Evolutionary conservation across 2,888 invertebrate genomes (phyloP), one percentile per base, ranked within the genome.

Genomic region (Tricholauxania praeusta): DNA sequence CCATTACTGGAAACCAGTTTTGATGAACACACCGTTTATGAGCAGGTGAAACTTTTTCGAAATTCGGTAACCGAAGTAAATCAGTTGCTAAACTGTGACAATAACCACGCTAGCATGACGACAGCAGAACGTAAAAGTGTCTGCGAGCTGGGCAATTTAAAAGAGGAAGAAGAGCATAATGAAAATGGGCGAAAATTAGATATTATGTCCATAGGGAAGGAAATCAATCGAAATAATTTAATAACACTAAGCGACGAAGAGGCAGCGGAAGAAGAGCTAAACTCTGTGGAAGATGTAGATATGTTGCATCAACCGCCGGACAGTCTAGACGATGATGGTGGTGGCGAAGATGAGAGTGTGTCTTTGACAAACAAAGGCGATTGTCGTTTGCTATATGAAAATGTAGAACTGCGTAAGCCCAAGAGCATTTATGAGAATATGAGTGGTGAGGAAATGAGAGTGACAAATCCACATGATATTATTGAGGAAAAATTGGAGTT

Each of bases 31-130:
- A 86, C 84, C 64, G 91, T 94, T 0, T 94, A 94, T 80, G 93
- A 93, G 78, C 91, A 94, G 89, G 93, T 94, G 0, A 93, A 93
- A 79, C 92, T 93, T 82, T 93, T 93, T 79, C 89, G 91, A 55
- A 89, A 92, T 78, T 93, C 93, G 28, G 91, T 94, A 55, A 91
- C 93, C 60, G 93, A 94, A 86, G 93, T 94, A 0, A 94, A 94
- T 82, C 91, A 89, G 28, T 79, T 91, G 71, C 79, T 91, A 8
- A 87, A 87, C 71, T 85, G 85, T 70, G 78, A 74, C 32, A 76
- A 82, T 12, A 79, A 81, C 39, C 73, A 70, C 51, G 64, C 60
- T 1, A 72, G 60, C 14, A 62, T 57, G 12, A 32, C 32, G 12
- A 12, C 19, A 19, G 22, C 19, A 12, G 19, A 47, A 1, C 62